phyloP scores from a whole-genome alignment of 2,113 vertebrate genomes.

The Rhinolophus ferrumequinum region DNA sequence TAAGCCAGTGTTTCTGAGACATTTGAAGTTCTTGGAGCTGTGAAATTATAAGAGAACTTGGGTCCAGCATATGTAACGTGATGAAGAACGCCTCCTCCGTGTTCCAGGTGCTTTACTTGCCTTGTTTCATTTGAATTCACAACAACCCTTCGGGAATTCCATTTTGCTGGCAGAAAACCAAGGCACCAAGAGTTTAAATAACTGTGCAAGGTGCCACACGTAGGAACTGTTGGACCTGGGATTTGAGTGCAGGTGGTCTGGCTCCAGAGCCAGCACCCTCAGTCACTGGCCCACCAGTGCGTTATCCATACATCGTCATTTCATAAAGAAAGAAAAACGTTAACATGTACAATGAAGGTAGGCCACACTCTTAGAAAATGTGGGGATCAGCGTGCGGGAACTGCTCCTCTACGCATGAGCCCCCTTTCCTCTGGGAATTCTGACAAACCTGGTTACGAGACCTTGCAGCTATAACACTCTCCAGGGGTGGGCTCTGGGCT shows the following conservation, averaged over 20 bases:
- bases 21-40: not conserved
- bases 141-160: not conserved
- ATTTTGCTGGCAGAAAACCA: not conserved
- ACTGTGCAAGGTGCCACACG: not conserved
- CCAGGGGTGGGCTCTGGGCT: not conserved
- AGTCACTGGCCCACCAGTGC: no score
- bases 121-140: not conserved
- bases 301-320: no score
- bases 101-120: not conserved
- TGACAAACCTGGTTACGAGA: not conserved
- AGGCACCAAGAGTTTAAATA: not conserved
- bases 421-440: not conserved
- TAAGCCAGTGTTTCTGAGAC: not conserved
- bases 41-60: not conserved
- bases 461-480: not conserved
- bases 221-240: not conserved
- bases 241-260: accelerated
- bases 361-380: not conserved
- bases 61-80: not conserved
- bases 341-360: not conserved
- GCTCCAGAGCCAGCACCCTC: not conserved
- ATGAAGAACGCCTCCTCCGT: not conserved
- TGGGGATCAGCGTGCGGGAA: not conserved
- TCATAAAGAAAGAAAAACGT: not conserved
- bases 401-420: not conserved